Conservation (phyloP, 2,797 vertebrate species). For the Hemitrygon akajei region DNA sequence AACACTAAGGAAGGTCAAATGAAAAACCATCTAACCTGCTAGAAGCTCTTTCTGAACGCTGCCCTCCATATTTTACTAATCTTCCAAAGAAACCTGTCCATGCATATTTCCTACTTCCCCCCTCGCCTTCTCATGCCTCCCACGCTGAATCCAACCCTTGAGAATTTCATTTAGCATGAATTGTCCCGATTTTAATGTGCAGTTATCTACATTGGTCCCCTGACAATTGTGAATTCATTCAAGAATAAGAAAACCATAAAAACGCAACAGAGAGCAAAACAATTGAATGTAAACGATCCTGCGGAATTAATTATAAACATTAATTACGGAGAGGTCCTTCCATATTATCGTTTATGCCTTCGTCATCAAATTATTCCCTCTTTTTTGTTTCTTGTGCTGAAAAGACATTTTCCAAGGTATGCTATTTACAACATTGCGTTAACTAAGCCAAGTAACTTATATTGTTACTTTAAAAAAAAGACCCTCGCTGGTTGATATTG, state of each 20-base stretch:
- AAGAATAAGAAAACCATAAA: background rate
- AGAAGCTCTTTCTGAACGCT: background rate
- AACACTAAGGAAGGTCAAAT: background rate
- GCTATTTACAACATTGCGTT: background rate
- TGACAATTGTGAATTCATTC: background rate
- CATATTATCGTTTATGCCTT: background rate
- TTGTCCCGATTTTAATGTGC: background rate
- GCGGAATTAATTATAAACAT: conserved; percentile 2
- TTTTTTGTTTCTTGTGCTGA: background rate
- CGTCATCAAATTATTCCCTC: background rate
- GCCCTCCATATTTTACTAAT: background rate
- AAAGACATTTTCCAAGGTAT: too few relatives aligned
- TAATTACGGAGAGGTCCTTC: background rate
- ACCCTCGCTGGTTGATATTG: background rate
- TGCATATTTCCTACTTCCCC: background rate
- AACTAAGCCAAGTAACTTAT: background rate
- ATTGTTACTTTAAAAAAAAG: background rate
- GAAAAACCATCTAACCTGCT: background rate
- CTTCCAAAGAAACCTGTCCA: background rate
- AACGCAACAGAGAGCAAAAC: background rate
- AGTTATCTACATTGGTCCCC: background rate
- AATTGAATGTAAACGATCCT: background rate
- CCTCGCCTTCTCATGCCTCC: background rate
- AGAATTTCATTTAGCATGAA: background rate
- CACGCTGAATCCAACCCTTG: background rate